Evolutionary conservation across 2,888 invertebrate genomes (phyloP), one percentile per base, ranked within the genome.

Genomic region (Zaprionus bogoriensis): DNA sequence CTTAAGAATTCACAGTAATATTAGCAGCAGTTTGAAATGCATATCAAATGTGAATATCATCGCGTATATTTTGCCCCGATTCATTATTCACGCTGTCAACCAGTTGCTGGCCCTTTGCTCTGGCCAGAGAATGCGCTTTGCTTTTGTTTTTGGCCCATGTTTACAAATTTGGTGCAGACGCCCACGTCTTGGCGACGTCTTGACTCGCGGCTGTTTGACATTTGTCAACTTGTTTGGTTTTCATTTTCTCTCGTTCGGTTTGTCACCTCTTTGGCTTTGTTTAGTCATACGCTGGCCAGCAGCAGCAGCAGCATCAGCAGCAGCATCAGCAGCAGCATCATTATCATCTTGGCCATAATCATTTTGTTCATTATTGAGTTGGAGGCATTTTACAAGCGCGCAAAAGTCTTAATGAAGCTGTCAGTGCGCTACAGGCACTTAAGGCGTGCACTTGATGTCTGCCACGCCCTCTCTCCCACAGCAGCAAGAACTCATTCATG

Each of bases 171-270:
- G 60, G 64, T 60, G 44, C 53, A 60, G 27, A 60, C 76, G 64
- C 63, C 75, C 74, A 74, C 62, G 28, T 36, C 20, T 36, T 48
- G 65, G 44, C 53, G 63, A 69, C n/a, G n/a, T n/a, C n/a, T n/a
- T n/a, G n/a, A 57, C 41, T 67, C 46, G 81, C 79, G 82, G 79
- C 85, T 80, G 85, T 84, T 77, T 68, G 85, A 65, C 73, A 80
- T 80, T 80, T 80, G 85, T 80, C 79, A 84, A 80, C 66, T 62
- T 61, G 80, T 63, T 70, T 68, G 52, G 41, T 55, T 27, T 58
- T 25, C 10, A 36, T 28, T n/a, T 6, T 38, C 47, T 1, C 5
- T 20, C 28, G 10, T 14, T 3, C 17, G 1, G 22, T 27, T 20
- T 12, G 19, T 41, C 14, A 9, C 19, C 10, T 19, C 52, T 19